Conservation (phyloP, 2,888 invertebrate genomes). For the Drosophila sordidula region DNA sequence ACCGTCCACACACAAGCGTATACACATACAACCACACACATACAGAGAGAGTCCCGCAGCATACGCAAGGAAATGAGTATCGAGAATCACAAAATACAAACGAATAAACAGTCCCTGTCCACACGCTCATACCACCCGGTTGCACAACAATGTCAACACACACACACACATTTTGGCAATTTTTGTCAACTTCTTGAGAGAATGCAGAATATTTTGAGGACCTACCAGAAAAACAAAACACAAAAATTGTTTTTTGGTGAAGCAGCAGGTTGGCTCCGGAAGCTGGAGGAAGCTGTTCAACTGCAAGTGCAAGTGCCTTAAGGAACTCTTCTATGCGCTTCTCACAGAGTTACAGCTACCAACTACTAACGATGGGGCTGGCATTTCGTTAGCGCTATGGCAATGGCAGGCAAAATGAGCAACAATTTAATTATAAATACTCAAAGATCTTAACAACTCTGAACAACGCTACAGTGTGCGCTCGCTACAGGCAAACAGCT, state of each 20-base stretch:
- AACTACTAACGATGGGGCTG: slow-evolving; percentile 11
- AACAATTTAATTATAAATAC: slow-evolving; percentile 4
- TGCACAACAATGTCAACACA: slow-evolving; percentile 17
- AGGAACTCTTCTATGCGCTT: slow-evolving; percentile 59
- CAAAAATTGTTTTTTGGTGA: slow-evolving; percentile 18
- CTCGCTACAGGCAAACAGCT: slow-evolving; percentile 20
- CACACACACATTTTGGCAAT: slow-evolving; percentile 33
- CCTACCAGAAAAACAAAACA: slow-evolving; percentile 5
- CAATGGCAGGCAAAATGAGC: slow-evolving; percentile 33
- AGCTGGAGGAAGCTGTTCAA: slow-evolving; percentile 27
- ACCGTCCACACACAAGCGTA: slow-evolving; percentile 83
- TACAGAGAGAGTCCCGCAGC: slow-evolving; percentile 2
- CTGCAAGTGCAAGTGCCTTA: slow-evolving; percentile 72
- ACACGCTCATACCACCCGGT: slow-evolving; percentile 8
- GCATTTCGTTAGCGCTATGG: slow-evolving; percentile 2
- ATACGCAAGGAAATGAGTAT: background rate
- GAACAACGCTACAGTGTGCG: slow-evolving; percentile 40
- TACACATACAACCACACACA: slow-evolving; percentile 25
- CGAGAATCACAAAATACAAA: slow-evolving; percentile 16
- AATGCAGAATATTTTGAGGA: slow-evolving; percentile 25
- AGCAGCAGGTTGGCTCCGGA: slow-evolving; percentile 6
- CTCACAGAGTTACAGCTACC: slow-evolving; percentile 38
- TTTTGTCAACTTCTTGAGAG: slow-evolving; percentile 22
- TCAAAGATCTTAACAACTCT: slow-evolving; percentile 7
- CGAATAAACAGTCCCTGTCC: slow-evolving; percentile 25